These are phyloP conservation scores for Muntiacus reevesi DNA, from an alignment of 2,113 vertebrate species.

Conservation along the genomic window DNA sequence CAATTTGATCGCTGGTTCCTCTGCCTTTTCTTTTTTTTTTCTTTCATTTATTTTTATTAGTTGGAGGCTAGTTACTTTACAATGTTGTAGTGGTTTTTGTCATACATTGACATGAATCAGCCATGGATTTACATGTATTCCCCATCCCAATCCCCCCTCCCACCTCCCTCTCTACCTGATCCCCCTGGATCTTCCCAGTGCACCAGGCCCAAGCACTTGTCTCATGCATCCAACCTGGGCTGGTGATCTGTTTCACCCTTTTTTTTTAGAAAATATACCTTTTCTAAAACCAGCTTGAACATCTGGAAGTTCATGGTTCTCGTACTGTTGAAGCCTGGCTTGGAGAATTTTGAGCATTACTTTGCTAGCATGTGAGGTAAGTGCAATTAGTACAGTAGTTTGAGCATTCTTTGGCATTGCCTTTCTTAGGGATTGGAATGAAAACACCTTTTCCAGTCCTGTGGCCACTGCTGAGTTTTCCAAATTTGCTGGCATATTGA, in stretches of 20 bases:
- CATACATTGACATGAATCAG: no score
- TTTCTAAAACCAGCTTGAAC: neutral
- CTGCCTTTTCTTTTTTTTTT: neutral
- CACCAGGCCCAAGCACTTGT: no score
- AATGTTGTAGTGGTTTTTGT: no score
- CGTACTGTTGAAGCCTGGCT: neutral
- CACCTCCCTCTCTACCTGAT: no score
- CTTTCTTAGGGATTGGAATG: neutral
- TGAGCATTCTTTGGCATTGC: neutral
- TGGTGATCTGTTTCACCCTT: no score
- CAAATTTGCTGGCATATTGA: neutral
- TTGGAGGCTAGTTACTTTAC: no score
- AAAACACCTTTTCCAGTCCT: neutral
- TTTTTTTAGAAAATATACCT: neutral
- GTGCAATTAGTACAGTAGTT: fast-evolving
- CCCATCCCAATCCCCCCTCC: no score
- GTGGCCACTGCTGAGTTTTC: neutral
- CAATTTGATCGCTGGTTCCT: neutral
- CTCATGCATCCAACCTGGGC: no score
- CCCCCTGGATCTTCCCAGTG: no score
- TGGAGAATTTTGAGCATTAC: neutral
- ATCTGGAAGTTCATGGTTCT: neutral
- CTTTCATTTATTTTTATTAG: no score
- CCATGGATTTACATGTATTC: no score
- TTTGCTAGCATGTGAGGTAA: neutral